phyloP scores from a whole-genome alignment of 2,888 invertebrate genomes.

The Eucera pruinosa region DNA sequence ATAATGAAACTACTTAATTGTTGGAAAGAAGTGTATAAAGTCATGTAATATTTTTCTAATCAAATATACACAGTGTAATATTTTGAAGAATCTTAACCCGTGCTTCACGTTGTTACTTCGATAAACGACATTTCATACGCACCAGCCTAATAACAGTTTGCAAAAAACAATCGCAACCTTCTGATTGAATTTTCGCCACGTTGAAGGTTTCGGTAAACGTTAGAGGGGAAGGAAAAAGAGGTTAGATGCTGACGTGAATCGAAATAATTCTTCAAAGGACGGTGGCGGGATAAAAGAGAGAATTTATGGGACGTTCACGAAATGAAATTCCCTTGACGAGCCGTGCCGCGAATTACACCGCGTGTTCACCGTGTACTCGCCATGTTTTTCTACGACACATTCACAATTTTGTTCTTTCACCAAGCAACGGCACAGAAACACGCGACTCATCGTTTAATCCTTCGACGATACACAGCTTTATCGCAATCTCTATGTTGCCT shows the following conservation, averaged over 20 bases:
- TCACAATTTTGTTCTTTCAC: not conserved
- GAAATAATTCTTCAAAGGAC: constrained; percentile 47
- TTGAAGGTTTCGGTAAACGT: not conserved
- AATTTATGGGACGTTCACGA: constrained; percentile 31
- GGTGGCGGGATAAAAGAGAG: constrained; percentile 23
- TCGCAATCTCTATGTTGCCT: constrained; percentile 4
- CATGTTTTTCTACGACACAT: not conserved
- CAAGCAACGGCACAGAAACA: constrained; percentile 1
- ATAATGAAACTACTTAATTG: no score
- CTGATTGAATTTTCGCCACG: not conserved
- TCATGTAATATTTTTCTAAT: no score
- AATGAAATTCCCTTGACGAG: constrained; percentile 47
- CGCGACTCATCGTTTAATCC: constrained; percentile 33
- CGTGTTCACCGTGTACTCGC: constrained; percentile 1
- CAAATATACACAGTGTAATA: no score
- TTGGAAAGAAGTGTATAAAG: no score
- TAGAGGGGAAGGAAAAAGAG: no score
- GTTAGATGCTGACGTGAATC: not conserved
- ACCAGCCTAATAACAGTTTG: no score
- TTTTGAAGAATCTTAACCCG: no score
- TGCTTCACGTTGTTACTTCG: no score
- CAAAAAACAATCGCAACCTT: not conserved
- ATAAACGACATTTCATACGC: no score
- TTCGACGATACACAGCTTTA: constrained; percentile 17
- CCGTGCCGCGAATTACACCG: constrained; percentile 33